Conservation (phyloP, 2,888 invertebrate species). For the Cancer borealis region DNA sequence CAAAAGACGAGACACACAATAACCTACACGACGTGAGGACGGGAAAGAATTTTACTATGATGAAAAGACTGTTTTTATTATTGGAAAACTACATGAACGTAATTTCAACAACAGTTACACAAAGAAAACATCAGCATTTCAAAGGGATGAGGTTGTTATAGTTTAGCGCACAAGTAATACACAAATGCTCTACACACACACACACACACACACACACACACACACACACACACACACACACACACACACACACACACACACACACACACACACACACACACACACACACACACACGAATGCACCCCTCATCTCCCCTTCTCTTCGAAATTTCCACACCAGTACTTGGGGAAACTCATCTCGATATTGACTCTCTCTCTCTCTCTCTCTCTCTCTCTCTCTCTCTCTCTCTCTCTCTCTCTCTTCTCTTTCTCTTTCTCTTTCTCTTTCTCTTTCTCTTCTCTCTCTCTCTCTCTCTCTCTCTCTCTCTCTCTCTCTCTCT, state of each 20-base stretch:
- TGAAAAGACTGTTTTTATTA: neutral
- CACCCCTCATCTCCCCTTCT: neutral
- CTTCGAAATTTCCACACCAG: slow-evolving; percentile 16
- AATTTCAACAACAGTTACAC: neutral
- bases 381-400: slow-evolving; percentile 36
- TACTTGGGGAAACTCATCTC: slow-evolving; percentile 9
- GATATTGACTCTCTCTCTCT: slow-evolving; percentile 37
- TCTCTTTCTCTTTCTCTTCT: slow-evolving; percentile 29
- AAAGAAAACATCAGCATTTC: neutral
- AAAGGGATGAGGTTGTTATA: neutral
- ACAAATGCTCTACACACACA: neutral
- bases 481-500: slow-evolving; percentile 36
- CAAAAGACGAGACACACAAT: neutral
- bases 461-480: slow-evolving; percentile 35
- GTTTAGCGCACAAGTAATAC: neutral
- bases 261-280: slow-evolving; percentile 28
- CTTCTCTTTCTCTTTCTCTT: slow-evolving; percentile 22
- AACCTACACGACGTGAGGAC: neutral
- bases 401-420: slow-evolving; percentile 33
- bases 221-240: neutral
- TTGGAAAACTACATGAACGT: neutral
- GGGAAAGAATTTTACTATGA: neutral
- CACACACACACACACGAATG: slow-evolving; percentile 22
- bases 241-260: slow-evolving; percentile 32
- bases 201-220: too few species aligned